Base-by-base conservation (phyloP, 2,888 invertebrate species). In the Scaptomyza tumidula region DNA sequence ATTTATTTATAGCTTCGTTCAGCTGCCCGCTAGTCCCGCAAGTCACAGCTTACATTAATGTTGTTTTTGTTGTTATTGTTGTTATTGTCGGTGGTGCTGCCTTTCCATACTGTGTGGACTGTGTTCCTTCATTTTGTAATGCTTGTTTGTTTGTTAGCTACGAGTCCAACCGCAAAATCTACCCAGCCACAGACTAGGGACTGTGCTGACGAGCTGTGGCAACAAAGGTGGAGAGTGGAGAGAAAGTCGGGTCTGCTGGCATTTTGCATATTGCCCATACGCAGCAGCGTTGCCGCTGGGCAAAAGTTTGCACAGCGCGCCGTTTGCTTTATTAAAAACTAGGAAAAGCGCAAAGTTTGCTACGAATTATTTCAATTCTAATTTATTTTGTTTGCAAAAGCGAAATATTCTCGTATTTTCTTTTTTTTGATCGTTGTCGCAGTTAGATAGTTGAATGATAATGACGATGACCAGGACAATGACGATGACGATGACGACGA, bases 191-290 rank as follows among this genome's bases (percentile, higher is more conserved):
- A 54, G 63, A 46, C 16, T 29, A 33, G 52, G 6, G 7, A 45
- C 27, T 19, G n/a, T 2, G 33, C 39, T 48, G 65, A 53, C 52
- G 50, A 35, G 31, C n/a, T 2, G 39, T 6, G 19, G 33, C 31
- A 41, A 14, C 11, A 10, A 35, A 13, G 13, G 7, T n/a, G 33
- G 31, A 19, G 52, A 2, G 10, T 0, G 33, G 19, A 3, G 19
- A 19, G 19, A 37, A 41, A 35, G 39, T 39, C 3, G 39, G 56
- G 64, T 50, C 46, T 63, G 71, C 58, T 78, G 87, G 85, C 82
- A 85, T 85, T 83, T 87, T 83, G 83, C 84, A 82, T 84, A 87
- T 87, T 87, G 86, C 86, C 86, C 86, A 84, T 88, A 88, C 88
- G 84, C 86, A 84, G 64, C 60, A 86, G 64, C 58, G 88, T 82